Evolutionary conservation across 2,797 vertebrate species (phyloP), one percentile per base, ranked within the genome.

Genomic region (Echeneis naucrates): DNA sequence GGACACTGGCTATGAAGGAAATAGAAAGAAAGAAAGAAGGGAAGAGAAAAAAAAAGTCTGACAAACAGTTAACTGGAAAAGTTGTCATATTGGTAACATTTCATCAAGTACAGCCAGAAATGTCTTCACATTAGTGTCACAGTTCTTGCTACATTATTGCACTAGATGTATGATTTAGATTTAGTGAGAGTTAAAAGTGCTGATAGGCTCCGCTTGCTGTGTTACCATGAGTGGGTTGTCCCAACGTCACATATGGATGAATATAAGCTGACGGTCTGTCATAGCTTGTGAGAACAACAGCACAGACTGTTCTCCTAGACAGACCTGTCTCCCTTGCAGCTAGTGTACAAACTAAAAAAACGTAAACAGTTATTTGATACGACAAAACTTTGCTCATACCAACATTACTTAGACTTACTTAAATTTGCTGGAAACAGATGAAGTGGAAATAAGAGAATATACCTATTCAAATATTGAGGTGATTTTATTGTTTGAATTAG

Each of bases 241-340:
- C 17, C 2, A 65, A 66, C 48, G 66, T 74, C 51, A 54, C 8
- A 17, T 61, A 54, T 32, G 27, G 75, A 78, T 13, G 19, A 80
- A 91, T 83, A 56, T 24, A 75, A 87, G 64, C 60, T 68, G 88
- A 91, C 85, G 27, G 73, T 66, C 75, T 79, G 84, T 85, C 88
- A 83, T 13, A 76, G 79, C 72, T 66, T n/a, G 59, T 82, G 72
- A 26, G 42, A 59, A 32, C 71, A 76, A 78, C 72, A 52, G 70
- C 58, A 71, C 68, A 74, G 63, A 47, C 63, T 53, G 84, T 86
- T 85, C 61, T 33, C 61, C 59, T 33, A 44, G 85, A 78, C 87
- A 81, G 80, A 87, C 75, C 75, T 50, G 80, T 79, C 75, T 76
- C 48, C 59, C 78, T 78, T 10, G 45, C 68, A 89, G 83, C 78